Base-by-base conservation (phyloP, 2,888 invertebrate species). In the Lamellibrachia satsuma region DNA sequence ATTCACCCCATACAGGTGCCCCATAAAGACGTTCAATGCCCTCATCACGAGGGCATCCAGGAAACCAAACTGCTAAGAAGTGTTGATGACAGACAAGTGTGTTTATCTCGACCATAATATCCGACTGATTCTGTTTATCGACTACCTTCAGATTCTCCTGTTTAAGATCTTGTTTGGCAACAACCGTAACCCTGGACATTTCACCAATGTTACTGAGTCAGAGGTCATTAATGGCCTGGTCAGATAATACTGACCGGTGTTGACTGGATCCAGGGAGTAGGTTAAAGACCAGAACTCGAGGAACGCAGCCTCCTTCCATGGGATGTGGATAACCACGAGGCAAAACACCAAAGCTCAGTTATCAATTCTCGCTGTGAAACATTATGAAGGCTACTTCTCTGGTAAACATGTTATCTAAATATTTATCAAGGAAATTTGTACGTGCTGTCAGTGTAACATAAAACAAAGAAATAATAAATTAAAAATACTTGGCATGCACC, bases 191-290 rank as follows among this genome's bases (percentile, higher is more conserved):
- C 75, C 75, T 75, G 75, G 75, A 75, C 22, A n/a, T 15, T 22
- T 75, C 75, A 75, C 2, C 22, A 4, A 75, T 6, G 22, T 4
- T 1, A 75, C 11, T 22, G 75, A 15, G n/a, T 75, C n/a, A 22
- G 75, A 75, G 75, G 75, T 75, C 22, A n/a, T 75, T 75, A 75
- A 15, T 22, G 75, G 15, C 75, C 75, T 22, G 75, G 15, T 75
- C 75, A 75, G 75, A 75, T 75, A 75, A 75, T 75, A 75, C 75
- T 75, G 75, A 75, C 75, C 75, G 75, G n/a, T 75, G 75, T 75
- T 75, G 2, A 75, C 6, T 22, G 6, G 22, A 75, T 15, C 11
- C 22, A 75, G n/a, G 75, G 4, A 75, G 75, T 22, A 75, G n/a
- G 3, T n/a, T 22, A n/a, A 75, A 22, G 6, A 75, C 15, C 15